These are phyloP conservation scores for Acromyrmex echinatior DNA, from an alignment of 1,140 invertebrate species.

Conservation along the genomic window DNA sequence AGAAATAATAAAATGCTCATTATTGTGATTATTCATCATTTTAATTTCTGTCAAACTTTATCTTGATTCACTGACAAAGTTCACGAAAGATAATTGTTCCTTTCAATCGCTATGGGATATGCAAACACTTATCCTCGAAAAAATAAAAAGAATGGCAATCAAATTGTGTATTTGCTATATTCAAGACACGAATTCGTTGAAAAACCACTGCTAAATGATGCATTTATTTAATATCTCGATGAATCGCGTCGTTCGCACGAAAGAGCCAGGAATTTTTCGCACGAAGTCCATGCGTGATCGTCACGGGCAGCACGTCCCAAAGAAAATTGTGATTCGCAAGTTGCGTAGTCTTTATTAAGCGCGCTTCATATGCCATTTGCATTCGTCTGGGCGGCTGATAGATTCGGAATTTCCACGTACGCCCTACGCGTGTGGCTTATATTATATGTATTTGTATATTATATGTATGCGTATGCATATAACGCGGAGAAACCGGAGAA, in stretches of 20 bases:
- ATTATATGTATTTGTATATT: slow-evolving; percentile 16
- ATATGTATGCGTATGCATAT: background rate
- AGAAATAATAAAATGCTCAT: slow-evolving; percentile 27
- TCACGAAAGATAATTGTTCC: background rate
- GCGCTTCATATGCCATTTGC: slow-evolving; percentile 77
- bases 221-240: slow-evolving; percentile 64
- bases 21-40: background rate
- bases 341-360: slow-evolving; percentile 77
- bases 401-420: slow-evolving; percentile 77
- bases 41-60: background rate
- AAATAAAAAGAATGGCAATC: slow-evolving; percentile 23
- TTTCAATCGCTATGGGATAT: background rate
- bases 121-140: background rate
- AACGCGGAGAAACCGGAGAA: slow-evolving; percentile 64
- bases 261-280: slow-evolving; percentile 53
- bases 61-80: background rate
- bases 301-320: slow-evolving; percentile 71
- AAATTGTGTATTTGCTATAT: background rate
- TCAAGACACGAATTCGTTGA: slow-evolving; percentile 52
- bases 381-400: slow-evolving; percentile 77
- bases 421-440: slow-evolving; percentile 70
- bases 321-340: slow-evolving; percentile 76
- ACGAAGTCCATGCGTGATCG: slow-evolving; percentile 22
- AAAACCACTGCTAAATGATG: slow-evolving; percentile 47
- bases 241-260: slow-evolving; percentile 56